Conservation (phyloP, 2,888 invertebrate species). For the Drosophila longiperda region DNA sequence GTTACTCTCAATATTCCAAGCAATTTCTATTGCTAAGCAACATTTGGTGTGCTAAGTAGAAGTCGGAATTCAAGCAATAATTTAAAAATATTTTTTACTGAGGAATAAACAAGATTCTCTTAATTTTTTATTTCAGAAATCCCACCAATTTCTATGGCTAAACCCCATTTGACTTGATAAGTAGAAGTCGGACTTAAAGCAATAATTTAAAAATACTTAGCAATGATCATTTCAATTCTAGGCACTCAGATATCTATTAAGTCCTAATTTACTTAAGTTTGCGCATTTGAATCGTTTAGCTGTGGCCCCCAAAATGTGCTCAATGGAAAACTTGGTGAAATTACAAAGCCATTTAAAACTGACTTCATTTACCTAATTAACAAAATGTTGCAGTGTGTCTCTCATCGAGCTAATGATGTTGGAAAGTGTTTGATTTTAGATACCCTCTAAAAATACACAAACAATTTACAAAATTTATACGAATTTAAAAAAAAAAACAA, state of each 20-base stretch:
- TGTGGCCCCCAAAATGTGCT: neutral
- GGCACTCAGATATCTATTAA: slow-evolving; percentile 11
- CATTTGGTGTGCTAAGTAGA: too few species aligned
- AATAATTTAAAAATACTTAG: too few species aligned
- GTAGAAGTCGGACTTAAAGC: neutral
- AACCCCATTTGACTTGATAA: too few species aligned
- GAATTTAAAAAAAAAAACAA: neutral
- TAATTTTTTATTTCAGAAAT: too few species aligned
- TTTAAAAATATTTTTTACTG: neutral
- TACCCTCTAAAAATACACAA: slow-evolving; percentile 20
- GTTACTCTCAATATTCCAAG: too few species aligned
- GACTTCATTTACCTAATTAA: slow-evolving; percentile 54
- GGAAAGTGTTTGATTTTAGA: slow-evolving; percentile 27
- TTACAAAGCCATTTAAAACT: slow-evolving; percentile 54
- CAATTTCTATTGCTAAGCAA: neutral
- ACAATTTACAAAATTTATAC: neutral
- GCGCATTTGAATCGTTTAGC: slow-evolving; percentile 20
- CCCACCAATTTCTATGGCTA: too few species aligned
- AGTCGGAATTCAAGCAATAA: neutral
- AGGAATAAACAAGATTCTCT: neutral
- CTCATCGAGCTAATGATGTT: slow-evolving; percentile 43
- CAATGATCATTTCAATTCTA: slow-evolving; percentile 3
- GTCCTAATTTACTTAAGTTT: slow-evolving; percentile 8
- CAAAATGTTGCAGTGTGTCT: slow-evolving; percentile 41
- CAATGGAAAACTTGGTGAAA: slow-evolving; percentile 22